Evolutionary conservation across 2,888 invertebrate species (phyloP), one percentile per base, ranked within the genome.

Genomic region (Harpagoxenus sublaevis): DNA sequence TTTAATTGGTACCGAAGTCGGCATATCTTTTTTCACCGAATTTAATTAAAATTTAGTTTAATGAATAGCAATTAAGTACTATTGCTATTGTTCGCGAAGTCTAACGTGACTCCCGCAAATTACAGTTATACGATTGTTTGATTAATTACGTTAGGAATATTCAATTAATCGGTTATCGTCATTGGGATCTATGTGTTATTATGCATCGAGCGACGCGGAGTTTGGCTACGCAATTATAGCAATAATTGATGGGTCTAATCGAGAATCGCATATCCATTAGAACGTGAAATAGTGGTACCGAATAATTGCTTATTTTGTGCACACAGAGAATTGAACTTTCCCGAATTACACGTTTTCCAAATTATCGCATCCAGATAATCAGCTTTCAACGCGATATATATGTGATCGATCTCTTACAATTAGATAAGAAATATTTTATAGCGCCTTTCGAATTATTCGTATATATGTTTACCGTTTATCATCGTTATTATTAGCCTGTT

Each of bases 21-120:
- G n/a, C 23, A 51, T 28, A 66, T 66, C 35, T 9, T 39, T 10
- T 77, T 68, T 71, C 68, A 51, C 53, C 15, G 12, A 83, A 79
- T 86, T 83, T 79, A 88, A 88, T 88, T 88, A 88, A 82, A 83
- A 57, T 70, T 48, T 15, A 45, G 5, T 57, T 63, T 39, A 55
- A 57, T 57, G 10, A 55, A 31, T 42, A 18, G 5, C 28, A 78
- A 78, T 55, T 60, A 60, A 73, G 71, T 55, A n/a, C 8, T 31
- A 15, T 15, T 68, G 8, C 53, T 28, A 9, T 18, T 23, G 23
- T 39, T 39, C 15, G 48, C 9, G 0, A 70, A 23, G 39, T 60
- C 35, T 81, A 73, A 60, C 23, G 31, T 28, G 12, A 70, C 15
- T 35, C 15, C 0, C 9, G 15, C 35, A 57, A 60, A 74, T 81